phyloP scores from a whole-genome alignment of 2,797 vertebrate genomes.

The Triplophysa bombifrons region DNA sequence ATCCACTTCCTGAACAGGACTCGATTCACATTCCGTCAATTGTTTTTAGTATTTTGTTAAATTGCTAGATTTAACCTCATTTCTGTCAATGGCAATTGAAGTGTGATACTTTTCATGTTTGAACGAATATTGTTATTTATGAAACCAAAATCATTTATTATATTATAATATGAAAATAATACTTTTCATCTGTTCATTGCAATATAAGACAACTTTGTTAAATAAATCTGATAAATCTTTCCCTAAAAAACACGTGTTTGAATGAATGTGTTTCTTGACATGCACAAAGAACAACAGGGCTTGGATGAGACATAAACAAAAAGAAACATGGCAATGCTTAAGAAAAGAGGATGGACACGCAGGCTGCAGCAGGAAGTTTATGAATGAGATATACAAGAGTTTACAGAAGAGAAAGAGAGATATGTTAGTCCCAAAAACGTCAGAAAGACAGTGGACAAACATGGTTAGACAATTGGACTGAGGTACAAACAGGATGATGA shows the following conservation, averaged over 20 bases:
- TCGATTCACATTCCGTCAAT: slow-evolving; percentile 1
- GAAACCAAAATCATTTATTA: background rate
- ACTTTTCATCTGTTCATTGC: background rate
- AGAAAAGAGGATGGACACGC: slow-evolving; percentile 56
- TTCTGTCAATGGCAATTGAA: background rate
- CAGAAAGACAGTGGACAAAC: background rate
- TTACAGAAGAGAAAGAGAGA: slow-evolving; percentile 62
- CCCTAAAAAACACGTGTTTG: background rate
- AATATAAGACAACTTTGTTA: background rate
- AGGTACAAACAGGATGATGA: slow-evolving; percentile 18
- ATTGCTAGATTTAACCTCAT: slow-evolving; percentile 22
- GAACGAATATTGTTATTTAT: background rate
- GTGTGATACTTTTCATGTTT: background rate
- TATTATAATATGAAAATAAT: background rate
- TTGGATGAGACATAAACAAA: slow-evolving; percentile 29
- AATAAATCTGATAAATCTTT: background rate
- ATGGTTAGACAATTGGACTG: slow-evolving; percentile 14
- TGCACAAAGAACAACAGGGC: background rate
- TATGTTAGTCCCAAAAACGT: slow-evolving; percentile 24
- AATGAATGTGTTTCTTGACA: background rate
- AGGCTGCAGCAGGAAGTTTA: slow-evolving; percentile 75
- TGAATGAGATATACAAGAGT: slow-evolving; percentile 70
- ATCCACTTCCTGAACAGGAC: slow-evolving; percentile 8
- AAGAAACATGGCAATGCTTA: slow-evolving; percentile 20
- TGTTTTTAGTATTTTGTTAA: background rate